phyloP scores from a whole-genome alignment of 2,888 invertebrate species.

The Nymphalis polychloros region DNA sequence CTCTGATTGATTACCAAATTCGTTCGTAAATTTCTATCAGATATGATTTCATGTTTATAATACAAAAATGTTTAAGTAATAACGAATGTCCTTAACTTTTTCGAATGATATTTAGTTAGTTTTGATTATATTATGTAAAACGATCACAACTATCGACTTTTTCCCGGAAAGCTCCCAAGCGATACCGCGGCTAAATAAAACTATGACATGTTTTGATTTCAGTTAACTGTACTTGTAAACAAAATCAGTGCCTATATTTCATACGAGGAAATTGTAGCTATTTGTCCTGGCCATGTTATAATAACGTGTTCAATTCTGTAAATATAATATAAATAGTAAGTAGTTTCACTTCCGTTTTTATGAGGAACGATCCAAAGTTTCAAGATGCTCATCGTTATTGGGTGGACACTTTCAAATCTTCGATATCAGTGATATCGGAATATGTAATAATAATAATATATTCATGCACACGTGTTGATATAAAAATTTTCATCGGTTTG shows the following conservation, averaged over 20 bases:
- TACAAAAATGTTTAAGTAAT: too few species aligned
- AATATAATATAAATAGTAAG: neutral
- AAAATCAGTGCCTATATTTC: neutral
- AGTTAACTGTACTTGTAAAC: neutral
- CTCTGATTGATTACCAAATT: too few species aligned
- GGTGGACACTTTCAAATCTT: too few species aligned
- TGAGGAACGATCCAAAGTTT: too few species aligned
- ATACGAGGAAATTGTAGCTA: neutral
- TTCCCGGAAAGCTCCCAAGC: neutral
- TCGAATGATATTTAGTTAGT: neutral
- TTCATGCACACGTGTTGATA: too few species aligned
- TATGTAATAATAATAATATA: too few species aligned
- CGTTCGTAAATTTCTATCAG: neutral
- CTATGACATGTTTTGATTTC: slow-evolving; percentile 12
- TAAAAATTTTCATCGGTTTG: too few species aligned
- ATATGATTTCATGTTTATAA: neutral
- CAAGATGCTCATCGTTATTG: too few species aligned
- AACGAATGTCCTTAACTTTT: neutral
- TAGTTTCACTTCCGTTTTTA: too few species aligned
- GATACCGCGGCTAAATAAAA: slow-evolving; percentile 10
- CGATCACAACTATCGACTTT: slow-evolving; percentile 1
- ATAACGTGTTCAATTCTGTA: neutral
- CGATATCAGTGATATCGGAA: too few species aligned
- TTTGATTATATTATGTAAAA: neutral
- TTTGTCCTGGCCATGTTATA: neutral